phyloP scores from a whole-genome alignment of 2,113 vertebrate genomes.

The Protobothrops flavoviridis region DNA sequence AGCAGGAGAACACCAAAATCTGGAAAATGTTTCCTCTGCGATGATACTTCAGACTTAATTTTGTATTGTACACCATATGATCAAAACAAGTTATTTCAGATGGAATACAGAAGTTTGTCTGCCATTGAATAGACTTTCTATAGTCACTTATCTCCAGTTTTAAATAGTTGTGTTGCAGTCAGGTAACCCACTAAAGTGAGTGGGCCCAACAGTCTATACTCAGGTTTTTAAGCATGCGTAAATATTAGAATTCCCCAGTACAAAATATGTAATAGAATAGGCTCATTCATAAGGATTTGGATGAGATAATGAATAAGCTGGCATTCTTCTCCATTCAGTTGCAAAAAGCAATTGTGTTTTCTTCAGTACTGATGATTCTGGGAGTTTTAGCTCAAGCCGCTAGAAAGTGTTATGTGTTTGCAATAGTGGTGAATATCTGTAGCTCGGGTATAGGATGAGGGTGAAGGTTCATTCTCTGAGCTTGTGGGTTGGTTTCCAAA shows the following conservation, averaged over 20 bases:
- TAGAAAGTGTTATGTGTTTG: neutral
- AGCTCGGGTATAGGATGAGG: no score
- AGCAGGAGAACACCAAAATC: slow-evolving; percentile 68
- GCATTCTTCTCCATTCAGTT: neutral
- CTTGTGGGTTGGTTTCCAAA: no score
- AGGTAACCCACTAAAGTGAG: neutral
- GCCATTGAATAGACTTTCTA: neutral
- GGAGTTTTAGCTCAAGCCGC: neutral
- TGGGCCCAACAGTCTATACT: neutral
- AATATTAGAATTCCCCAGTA: neutral
- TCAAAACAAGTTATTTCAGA: slow-evolving; percentile 56
- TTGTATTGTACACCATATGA: slow-evolving; percentile 66
- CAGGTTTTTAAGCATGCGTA: neutral
- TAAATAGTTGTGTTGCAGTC: neutral
- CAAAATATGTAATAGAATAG: neutral
- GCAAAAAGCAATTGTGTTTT: neutral
- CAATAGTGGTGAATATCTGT: no score
- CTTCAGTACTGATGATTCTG: neutral
- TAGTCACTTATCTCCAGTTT: neutral
- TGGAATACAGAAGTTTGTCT: slow-evolving; percentile 9
- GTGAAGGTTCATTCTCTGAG: no score
- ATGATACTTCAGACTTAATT: slow-evolving; percentile 65
- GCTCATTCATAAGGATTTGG: neutral
- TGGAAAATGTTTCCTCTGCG: slow-evolving; percentile 71
- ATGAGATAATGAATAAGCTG: neutral